Conservation (phyloP, 2,888 invertebrate genomes). For the Diachrysia chrysitis region DNA sequence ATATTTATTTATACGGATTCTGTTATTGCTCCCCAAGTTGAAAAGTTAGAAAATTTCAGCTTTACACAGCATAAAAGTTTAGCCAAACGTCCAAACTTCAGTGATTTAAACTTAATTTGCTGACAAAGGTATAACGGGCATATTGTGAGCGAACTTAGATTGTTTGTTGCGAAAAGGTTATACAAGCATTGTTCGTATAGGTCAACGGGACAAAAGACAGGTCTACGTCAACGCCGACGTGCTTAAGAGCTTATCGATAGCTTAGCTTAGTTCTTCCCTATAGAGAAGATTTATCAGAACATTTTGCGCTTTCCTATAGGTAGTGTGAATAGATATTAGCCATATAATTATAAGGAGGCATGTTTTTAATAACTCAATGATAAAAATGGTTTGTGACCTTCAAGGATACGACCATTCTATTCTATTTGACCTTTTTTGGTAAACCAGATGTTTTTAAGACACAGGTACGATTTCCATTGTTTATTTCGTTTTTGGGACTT, state of each 20-base stretch:
- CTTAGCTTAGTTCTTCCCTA: not conserved
- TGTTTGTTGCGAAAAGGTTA: conserved; percentile 34
- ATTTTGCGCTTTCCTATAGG: not conserved
- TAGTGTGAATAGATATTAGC: not conserved
- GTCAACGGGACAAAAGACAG: conserved; percentile 36
- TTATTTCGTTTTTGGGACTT: not conserved
- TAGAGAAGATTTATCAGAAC: not conserved
- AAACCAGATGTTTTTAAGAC: not conserved
- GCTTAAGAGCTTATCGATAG: conserved; percentile 16
- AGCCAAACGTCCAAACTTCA: conserved; percentile 30
- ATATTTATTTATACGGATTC: conserved; percentile 15
- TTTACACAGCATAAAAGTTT: conserved; percentile 34
- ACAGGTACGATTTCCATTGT: not conserved
- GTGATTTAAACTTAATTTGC: conserved; percentile 33
- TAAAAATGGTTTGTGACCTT: conserved; percentile 8
- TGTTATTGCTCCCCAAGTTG: conserved; percentile 27
- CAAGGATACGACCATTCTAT: conserved; percentile 12
- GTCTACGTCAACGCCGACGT: conserved; percentile 13
- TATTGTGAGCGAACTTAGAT: conserved; percentile 23
- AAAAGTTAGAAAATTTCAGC: conserved; percentile 26
- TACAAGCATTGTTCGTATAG: conserved; percentile 43
- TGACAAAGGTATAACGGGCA: conserved; percentile 15
- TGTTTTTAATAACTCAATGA: conserved; percentile 8
- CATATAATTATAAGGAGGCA: not conserved
- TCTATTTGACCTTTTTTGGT: conserved; percentile 12